Conservation (phyloP, 2,888 invertebrate genomes). For the Muschampia plurimacula region DNA sequence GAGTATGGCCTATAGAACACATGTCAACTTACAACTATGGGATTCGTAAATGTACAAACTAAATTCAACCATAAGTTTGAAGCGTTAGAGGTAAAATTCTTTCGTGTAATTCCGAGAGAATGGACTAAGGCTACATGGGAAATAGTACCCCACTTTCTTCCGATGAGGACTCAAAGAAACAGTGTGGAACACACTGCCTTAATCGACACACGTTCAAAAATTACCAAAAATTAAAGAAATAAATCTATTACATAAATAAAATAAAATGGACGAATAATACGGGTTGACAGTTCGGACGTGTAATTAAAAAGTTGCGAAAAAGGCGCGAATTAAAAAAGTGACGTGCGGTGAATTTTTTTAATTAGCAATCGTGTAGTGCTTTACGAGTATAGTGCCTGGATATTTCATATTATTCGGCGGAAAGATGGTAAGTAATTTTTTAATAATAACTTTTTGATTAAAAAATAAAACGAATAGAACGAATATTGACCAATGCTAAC, state of each 20-base stretch:
- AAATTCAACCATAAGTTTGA: constrained; percentile 11
- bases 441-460: too few species aligned
- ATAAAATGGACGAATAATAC: constrained; percentile 33
- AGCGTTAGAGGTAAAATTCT: constrained; percentile 7
- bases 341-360: constrained; percentile 36
- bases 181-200: constrained; percentile 35
- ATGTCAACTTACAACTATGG: constrained; percentile 26
- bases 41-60: neutral
- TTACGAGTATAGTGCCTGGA: constrained; percentile 47
- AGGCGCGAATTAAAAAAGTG: constrained; percentile 27
- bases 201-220: constrained; percentile 29
- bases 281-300: neutral
- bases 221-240: neutral
- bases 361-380: constrained; percentile 42
- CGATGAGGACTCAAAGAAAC: constrained; percentile 50
- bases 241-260: neutral
- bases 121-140: constrained; percentile 53
- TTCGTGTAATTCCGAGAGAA: constrained; percentile 30
- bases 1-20: constrained; percentile 36
- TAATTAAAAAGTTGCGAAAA: constrained; percentile 18
- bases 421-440: constrained; percentile 53
- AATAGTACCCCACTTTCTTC: constrained; percentile 68
- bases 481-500: neutral
- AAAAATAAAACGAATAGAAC: too few species aligned
- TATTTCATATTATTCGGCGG: constrained; percentile 20